These are phyloP conservation scores for Chelon auratus DNA, from an alignment of 2,797 vertebrate genomes.

Conservation along the genomic window DNA sequence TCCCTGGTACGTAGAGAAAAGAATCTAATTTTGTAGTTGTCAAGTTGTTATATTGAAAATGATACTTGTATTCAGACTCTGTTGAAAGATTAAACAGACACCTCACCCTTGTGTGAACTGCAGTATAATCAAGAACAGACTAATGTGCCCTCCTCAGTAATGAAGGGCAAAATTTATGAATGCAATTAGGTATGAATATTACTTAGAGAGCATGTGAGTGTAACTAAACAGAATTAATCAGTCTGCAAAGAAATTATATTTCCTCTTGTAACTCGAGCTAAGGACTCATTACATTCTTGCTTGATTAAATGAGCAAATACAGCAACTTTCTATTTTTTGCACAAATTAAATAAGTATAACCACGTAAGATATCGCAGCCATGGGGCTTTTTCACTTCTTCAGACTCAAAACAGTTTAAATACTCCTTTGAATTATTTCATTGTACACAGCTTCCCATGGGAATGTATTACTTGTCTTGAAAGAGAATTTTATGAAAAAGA, in stretches of 20 bases:
- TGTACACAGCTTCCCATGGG: not conserved
- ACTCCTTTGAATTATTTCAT: not conserved
- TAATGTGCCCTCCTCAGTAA: constrained; percentile 58
- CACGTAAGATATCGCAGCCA: not conserved
- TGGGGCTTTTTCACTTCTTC: not conserved
- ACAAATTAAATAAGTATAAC: constrained; percentile 12
- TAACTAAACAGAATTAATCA: constrained; percentile 40
- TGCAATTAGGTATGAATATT: constrained; percentile 59
- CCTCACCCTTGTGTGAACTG: constrained; percentile 47
- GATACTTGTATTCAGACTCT: constrained; percentile 48
- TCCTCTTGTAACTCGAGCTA: constrained; percentile 36
- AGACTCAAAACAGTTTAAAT: not conserved
- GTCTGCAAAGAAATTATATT: constrained; percentile 41
- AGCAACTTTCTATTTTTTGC: constrained; percentile 3
- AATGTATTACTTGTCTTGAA: not conserved
- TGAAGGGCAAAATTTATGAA: constrained; percentile 61
- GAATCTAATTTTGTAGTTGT: constrained; percentile 6
- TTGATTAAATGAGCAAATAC: constrained; percentile 9
- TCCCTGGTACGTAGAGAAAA: constrained; percentile 4
- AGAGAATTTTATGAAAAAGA: not conserved
- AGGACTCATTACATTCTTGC: constrained; percentile 3
- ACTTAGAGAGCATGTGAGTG: constrained; percentile 35
- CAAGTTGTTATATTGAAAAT: constrained; percentile 31
- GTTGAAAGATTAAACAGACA: constrained; percentile 47
- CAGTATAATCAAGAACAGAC: constrained; percentile 62